Evolutionary conservation across 92 coral and sea anemone species (phyloP).

Genomic region (Porites rus): DNA sequence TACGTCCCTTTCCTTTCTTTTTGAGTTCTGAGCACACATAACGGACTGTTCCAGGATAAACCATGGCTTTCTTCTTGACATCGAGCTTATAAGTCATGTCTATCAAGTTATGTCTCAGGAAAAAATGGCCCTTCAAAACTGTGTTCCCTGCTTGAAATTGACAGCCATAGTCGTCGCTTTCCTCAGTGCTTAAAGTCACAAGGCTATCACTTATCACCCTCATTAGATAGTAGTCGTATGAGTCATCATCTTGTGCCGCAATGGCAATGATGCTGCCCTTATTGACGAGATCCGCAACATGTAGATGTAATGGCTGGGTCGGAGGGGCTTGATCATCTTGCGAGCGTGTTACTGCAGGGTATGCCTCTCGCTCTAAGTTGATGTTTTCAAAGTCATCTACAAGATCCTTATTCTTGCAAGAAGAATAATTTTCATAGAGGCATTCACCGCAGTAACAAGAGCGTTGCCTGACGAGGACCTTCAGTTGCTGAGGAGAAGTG

Average conservation of each 20-base stretch:
- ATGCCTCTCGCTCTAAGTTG: constrained; percentile 47
- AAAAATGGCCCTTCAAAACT: constrained; percentile 38
- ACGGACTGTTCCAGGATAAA: constrained; percentile 51
- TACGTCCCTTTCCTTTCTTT: constrained; percentile 48
- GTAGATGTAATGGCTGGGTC: constrained; percentile 49
- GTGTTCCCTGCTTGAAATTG: constrained; percentile 23
- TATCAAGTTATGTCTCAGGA: constrained; percentile 26
- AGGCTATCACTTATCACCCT: constrained; percentile 47
- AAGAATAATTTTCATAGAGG: constrained; percentile 28
- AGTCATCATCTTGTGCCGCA: constrained; percentile 55
- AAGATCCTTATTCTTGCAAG: constrained; percentile 34
- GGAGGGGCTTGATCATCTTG: constrained; percentile 14
- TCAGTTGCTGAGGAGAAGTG: constrained; percentile 33
- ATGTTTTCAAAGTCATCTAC: constrained; percentile 32
- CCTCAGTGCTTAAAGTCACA: constrained; percentile 9
- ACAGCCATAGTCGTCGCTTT: constrained; percentile 33
- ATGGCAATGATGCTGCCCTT: constrained; percentile 58
- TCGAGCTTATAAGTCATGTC: constrained; percentile 46
- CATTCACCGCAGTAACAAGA: constrained; percentile 47
- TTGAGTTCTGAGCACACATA: constrained; percentile 50
- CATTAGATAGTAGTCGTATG: constrained; percentile 40
- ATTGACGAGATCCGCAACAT: constrained; percentile 42
- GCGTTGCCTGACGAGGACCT: constrained; percentile 40
- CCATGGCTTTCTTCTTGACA: constrained; percentile 21
- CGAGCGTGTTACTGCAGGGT: constrained; percentile 30